Evolutionary conservation across 2,888 invertebrate species (phyloP).

Genomic region (Rhamnusium bicolor): DNA sequence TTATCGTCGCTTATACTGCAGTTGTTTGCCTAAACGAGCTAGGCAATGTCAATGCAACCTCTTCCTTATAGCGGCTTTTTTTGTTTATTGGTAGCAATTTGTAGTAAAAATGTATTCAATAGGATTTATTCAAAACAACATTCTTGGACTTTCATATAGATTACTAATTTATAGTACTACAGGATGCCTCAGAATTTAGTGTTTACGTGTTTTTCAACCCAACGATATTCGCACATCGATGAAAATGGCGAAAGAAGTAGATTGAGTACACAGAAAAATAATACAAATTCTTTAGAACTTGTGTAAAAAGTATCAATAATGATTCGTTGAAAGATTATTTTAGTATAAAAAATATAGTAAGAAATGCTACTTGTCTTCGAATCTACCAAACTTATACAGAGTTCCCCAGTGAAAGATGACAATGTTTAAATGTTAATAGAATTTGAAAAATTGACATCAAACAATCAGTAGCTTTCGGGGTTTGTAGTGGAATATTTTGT

Average conservation of each 20-base stretch:
- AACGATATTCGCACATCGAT: background rate
- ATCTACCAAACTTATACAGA: too few relatives aligned
- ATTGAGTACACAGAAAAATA: background rate
- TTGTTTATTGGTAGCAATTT: slow-evolving; percentile 24
- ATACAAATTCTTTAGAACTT: too few relatives aligned
- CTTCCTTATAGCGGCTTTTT: slow-evolving; percentile 7
- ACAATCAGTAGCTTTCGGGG: too few relatives aligned
- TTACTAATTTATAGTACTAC: slow-evolving; percentile 2
- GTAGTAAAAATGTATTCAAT: slow-evolving; percentile 7
- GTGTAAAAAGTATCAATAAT: too few relatives aligned
- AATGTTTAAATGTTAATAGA: too few relatives aligned
- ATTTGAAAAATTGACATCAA: too few relatives aligned
- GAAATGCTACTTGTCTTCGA: too few relatives aligned
- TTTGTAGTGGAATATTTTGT: too few relatives aligned
- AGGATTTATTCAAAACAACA: slow-evolving; percentile 13
- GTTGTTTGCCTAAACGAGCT: slow-evolving; percentile 29
- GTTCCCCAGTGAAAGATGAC: too few relatives aligned
- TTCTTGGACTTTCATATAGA: background rate
- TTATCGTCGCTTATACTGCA: slow-evolving; percentile 14
- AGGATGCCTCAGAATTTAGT: background rate
- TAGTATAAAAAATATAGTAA: too few relatives aligned
- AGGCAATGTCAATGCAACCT: slow-evolving; percentile 22
- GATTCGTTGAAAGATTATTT: too few relatives aligned
- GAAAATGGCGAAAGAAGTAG: background rate
- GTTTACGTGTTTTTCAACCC: background rate